phyloP scores from a whole-genome alignment of 2,888 invertebrate genomes.

The Chaetogeoica ovagalla region DNA sequence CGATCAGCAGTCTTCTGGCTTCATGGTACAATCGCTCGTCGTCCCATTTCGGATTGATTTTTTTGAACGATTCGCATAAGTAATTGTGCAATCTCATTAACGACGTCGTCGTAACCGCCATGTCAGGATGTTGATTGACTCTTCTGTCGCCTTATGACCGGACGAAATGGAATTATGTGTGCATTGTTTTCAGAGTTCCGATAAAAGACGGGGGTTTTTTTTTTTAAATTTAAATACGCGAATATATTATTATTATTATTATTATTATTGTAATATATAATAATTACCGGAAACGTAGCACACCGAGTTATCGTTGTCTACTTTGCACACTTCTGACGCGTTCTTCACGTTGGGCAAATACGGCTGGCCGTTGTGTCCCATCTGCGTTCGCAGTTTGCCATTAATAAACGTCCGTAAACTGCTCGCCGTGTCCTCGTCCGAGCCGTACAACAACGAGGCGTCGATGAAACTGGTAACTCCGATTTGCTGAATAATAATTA shows the following conservation, averaged over 20 bases:
- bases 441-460: constrained; percentile 54
- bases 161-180: constrained; percentile 52
- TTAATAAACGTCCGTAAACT: constrained; percentile 53
- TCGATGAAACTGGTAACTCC: constrained; percentile 54
- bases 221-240: too few species aligned
- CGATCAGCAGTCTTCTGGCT: constrained; percentile 71
- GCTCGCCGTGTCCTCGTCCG: constrained; percentile 31
- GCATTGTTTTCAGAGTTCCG: too few species aligned
- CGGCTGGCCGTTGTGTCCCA: constrained; percentile 66
- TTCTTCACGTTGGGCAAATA: constrained; percentile 72
- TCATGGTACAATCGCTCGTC: constrained; percentile 75
- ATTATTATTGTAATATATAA: too few species aligned
- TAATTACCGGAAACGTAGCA: constrained; percentile 73
- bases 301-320: constrained; percentile 67
- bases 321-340: constrained; percentile 68
- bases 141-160: constrained; percentile 69
- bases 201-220: too few species aligned
- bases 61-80: constrained; percentile 66
- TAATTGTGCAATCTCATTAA: constrained; percentile 80
- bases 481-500: constrained; percentile 51
- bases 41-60: constrained; percentile 72
- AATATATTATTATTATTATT: too few species aligned
- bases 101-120: constrained; percentile 72
- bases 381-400: constrained; percentile 61
- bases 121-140: constrained; percentile 74